phyloP scores from a whole-genome alignment of 2,888 invertebrate genomes.

The Andricus quercusramuli region DNA sequence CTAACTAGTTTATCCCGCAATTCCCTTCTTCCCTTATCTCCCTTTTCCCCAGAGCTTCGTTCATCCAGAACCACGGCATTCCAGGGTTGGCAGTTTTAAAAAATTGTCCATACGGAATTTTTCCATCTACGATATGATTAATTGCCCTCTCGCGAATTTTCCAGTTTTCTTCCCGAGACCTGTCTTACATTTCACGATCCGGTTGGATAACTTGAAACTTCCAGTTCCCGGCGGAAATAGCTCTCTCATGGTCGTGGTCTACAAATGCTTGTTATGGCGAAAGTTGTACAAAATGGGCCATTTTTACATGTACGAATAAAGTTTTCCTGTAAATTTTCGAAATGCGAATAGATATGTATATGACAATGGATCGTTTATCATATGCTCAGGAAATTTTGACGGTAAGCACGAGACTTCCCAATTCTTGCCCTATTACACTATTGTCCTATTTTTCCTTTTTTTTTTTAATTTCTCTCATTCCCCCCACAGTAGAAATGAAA shows the following conservation, averaged over 20 bases:
- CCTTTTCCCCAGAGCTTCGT: background rate
- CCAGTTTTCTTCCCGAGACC: slow-evolving; percentile 46
- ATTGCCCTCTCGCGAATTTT: slow-evolving; percentile 46
- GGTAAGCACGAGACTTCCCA: background rate
- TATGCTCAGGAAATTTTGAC: background rate
- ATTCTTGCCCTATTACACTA: no score
- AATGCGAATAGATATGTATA: background rate
- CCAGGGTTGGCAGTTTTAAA: slow-evolving; percentile 47
- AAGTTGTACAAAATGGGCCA: slow-evolving; percentile 55
- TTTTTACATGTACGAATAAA: slow-evolving; percentile 47
- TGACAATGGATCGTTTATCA: slow-evolving; percentile 14
- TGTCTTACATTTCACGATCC: slow-evolving; percentile 50
- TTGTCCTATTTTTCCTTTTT: no score
- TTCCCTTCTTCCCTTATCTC: slow-evolving; percentile 27
- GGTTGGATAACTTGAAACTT: slow-evolving; percentile 56
- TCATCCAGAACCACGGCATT: background rate
- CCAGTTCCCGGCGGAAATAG: slow-evolving; percentile 46
- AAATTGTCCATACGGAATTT: slow-evolving; percentile 52
- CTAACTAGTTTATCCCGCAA: slow-evolving; percentile 44
- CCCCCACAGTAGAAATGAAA: no score
- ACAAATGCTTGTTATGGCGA: slow-evolving; percentile 51
- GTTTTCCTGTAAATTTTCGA: background rate
- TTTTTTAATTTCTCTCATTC: no score
- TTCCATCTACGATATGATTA: slow-evolving; percentile 54
- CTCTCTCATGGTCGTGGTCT: slow-evolving; percentile 42